A percentile compares a stretch with the other conserved stretches of the same genome.
These are phyloP conservation scores for Agonopterix subpropinquella DNA, from an alignment of 2,888 invertebrate species.

Conservation along the genomic window DNA sequence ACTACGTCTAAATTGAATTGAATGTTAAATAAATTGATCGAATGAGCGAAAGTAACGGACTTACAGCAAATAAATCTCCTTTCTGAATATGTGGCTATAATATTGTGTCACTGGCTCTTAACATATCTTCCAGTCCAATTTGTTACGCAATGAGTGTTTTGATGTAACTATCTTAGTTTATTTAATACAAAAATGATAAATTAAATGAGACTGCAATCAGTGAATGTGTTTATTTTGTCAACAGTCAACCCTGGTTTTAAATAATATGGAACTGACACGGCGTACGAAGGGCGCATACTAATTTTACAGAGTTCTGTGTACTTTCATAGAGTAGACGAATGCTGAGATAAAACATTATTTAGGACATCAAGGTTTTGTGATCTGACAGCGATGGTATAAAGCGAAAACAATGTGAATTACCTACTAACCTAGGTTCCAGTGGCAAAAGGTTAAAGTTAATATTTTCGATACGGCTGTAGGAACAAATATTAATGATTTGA, in stretches of 20 bases:
- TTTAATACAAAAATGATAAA: slow-evolving; percentile 55
- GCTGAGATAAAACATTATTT: too few relatives aligned
- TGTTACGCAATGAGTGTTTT: slow-evolving; percentile 70
- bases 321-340: too few relatives aligned
- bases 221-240: slow-evolving; percentile 7
- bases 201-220: slow-evolving; percentile 71
- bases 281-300: slow-evolving; percentile 5
- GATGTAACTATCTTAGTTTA: slow-evolving; percentile 66
- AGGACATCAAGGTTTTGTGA: too few relatives aligned
- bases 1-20: neutral
- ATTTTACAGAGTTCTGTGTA: neutral
- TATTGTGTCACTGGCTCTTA: slow-evolving; percentile 45
- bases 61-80: slow-evolving; percentile 31
- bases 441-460: too few relatives aligned
- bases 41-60: slow-evolving; percentile 23
- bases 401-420: too few relatives aligned
- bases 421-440: too few relatives aligned
- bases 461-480: too few relatives aligned
- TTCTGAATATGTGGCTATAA: slow-evolving; percentile 26
- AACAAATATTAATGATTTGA: too few relatives aligned
- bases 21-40: slow-evolving; percentile 16
- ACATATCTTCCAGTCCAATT: slow-evolving; percentile 68
- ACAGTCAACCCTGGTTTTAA: neutral
- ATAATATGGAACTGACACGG: neutral
- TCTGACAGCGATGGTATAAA: too few relatives aligned